A percentile compares a stretch with the other conserved stretches of the same genome.
These are phyloP conservation scores for Phragmatobia fuliginosa DNA, from an alignment of 2,888 invertebrate species.

Conservation along the genomic window DNA sequence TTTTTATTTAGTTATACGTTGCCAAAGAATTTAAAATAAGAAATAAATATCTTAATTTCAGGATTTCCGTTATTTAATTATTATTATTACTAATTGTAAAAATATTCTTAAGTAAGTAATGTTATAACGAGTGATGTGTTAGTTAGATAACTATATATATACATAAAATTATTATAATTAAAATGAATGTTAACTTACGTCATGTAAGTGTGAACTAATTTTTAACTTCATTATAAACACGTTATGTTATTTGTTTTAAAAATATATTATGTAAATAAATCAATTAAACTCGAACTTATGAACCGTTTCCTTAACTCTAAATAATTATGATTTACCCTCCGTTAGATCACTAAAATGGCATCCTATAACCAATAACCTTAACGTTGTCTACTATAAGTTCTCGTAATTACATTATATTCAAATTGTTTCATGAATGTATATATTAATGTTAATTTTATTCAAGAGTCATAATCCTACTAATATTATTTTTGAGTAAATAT, in stretches of 20 bases:
- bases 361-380: background rate
- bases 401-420: background rate
- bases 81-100: conserved; percentile 25
- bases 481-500: no score
- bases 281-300: background rate
- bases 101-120: conserved; percentile 15
- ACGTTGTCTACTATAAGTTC: background rate
- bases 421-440: background rate
- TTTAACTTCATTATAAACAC: background rate
- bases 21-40: background rate
- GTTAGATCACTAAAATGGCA: background rate
- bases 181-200: conserved; percentile 21
- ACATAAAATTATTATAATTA: conserved; percentile 28
- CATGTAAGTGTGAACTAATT: conserved; percentile 23
- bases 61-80: conserved; percentile 4
- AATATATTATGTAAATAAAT: conserved; percentile 7
- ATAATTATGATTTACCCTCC: background rate
- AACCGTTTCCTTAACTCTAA: background rate
- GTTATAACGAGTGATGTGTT: conserved; percentile 16
- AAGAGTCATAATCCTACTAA: no score
- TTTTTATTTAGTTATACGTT: no score
- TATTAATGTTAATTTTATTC: background rate
- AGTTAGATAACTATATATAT: conserved; percentile 25
- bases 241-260: conserved; percentile 7
- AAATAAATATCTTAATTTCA: no score